These are phyloP conservation scores for Nixonia krombeini DNA, from an alignment of 1,140 invertebrate genomes.

Conservation along the genomic window DNA sequence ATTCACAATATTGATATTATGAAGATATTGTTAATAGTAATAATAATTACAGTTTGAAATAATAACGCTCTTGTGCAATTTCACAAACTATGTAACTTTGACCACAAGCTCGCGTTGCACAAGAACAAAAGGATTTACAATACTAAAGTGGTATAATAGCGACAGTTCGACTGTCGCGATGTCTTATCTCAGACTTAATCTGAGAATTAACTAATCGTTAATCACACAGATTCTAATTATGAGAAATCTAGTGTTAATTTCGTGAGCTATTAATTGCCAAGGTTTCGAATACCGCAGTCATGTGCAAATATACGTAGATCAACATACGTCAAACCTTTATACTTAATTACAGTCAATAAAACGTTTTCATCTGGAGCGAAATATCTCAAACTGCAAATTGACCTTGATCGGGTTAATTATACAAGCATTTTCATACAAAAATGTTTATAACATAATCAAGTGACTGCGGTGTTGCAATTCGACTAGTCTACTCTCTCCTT, in stretches of 20 bases:
- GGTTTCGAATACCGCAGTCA: too few relatives aligned
- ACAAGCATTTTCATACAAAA: neutral
- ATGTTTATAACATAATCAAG: neutral
- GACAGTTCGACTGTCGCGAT: slow-evolving; percentile 16
- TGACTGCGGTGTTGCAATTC: neutral
- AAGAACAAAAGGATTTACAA: too few relatives aligned
- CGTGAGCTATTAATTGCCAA: too few relatives aligned
- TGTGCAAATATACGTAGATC: neutral
- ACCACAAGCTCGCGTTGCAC: neutral
- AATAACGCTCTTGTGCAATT: slow-evolving; percentile 11
- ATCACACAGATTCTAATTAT: slow-evolving; percentile 5
- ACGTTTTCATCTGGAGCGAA: too few relatives aligned
- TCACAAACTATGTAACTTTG: neutral
- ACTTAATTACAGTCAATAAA: too few relatives aligned
- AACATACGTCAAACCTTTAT: neutral
- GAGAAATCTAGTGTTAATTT: slow-evolving; percentile 1
- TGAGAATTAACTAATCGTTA: slow-evolving; percentile 29
- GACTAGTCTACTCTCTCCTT: neutral
- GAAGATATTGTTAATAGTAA: neutral
- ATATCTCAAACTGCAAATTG: too few relatives aligned
- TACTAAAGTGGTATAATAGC: slow-evolving; percentile 6
- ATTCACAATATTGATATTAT: neutral
- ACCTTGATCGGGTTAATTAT: too few relatives aligned
- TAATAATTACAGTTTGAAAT: neutral
- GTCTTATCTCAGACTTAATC: slow-evolving; percentile 29